phyloP scores from a whole-genome alignment of 1,140 invertebrate species.

The Brachionus rotundiformis region DNA sequence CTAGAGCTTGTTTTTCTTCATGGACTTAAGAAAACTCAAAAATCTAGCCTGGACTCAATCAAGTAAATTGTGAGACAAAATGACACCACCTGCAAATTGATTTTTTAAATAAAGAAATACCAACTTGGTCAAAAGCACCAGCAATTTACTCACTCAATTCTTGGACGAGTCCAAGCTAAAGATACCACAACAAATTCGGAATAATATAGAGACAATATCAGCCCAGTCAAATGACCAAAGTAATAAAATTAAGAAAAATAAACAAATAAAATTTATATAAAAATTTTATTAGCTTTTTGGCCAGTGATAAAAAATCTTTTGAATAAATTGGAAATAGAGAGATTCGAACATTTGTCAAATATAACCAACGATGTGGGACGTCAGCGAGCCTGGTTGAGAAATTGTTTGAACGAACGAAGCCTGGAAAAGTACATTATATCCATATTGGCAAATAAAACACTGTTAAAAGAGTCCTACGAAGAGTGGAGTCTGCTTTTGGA shows the following conservation, averaged over 20 bases:
- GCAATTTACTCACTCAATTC: conserved; percentile 1
- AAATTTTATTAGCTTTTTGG: conserved; percentile 58
- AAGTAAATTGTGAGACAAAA: conserved; percentile 57
- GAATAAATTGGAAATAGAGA: conserved; percentile 81
- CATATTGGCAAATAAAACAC: conserved; percentile 71
- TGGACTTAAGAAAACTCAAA: conserved; percentile 67
- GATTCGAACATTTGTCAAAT: conserved; percentile 77
- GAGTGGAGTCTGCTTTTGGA: neutral
- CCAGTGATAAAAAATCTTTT: conserved; percentile 68
- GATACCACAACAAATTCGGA: conserved; percentile 14
- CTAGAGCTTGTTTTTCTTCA: conserved; percentile 73
- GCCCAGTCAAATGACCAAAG: conserved; percentile 54
- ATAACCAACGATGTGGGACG: conserved; percentile 78
- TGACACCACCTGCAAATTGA: neutral
- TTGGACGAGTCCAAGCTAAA: neutral
- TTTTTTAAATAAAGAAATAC: neutral
- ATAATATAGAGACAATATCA: conserved; percentile 20
- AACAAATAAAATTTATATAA: neutral
- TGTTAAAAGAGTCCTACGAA: conserved; percentile 61
- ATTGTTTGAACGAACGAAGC: conserved; percentile 82
- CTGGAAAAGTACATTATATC: conserved; percentile 79
- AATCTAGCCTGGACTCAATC: conserved; percentile 57
- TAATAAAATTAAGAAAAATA: neutral
- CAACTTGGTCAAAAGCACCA: conserved; percentile 52
- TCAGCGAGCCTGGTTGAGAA: conserved; percentile 79